A percentile compares a stretch with the other conserved stretches of the same genome.
Evolutionary conservation across 1,140 invertebrate species (phyloP).

Genomic region (Nylanderia fulva): DNA sequence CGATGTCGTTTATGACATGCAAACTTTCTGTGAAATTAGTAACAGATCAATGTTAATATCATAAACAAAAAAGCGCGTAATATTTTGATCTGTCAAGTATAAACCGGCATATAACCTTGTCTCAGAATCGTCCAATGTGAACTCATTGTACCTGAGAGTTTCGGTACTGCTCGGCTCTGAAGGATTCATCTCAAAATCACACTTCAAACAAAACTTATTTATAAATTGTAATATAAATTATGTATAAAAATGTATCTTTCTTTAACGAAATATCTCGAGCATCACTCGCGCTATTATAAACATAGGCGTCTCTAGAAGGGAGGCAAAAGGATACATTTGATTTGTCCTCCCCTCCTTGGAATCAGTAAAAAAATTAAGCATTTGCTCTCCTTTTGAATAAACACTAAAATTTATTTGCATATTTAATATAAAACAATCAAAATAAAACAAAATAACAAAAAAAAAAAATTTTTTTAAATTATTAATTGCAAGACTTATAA

Average conservation of each 20-base stretch:
- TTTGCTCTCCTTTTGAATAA: too few relatives aligned
- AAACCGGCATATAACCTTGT: constrained; percentile 41
- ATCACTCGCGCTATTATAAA: neutral
- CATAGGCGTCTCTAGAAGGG: too few relatives aligned
- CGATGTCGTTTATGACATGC: neutral
- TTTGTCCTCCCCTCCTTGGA: too few relatives aligned
- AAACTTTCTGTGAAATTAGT: neutral
- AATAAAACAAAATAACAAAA: too few relatives aligned
- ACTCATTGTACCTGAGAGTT: constrained; percentile 74
- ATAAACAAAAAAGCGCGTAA: neutral
- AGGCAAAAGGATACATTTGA: too few relatives aligned
- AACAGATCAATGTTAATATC: neutral
- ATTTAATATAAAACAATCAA: too few relatives aligned
- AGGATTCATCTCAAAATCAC: constrained; percentile 72
- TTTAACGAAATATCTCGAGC: neutral
- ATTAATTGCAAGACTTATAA: too few relatives aligned
- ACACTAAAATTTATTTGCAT: too few relatives aligned
- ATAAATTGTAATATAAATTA: neutral
- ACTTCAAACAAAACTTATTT: neutral
- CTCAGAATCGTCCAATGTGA: constrained; percentile 24
- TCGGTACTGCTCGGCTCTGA: constrained; percentile 75
- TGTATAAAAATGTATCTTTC: neutral
- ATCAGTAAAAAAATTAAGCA: too few relatives aligned
- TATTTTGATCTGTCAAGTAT: constrained; percentile 39
- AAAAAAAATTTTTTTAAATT: too few relatives aligned